Base-by-base conservation (phyloP, 2,113 vertebrate species). In the Brachionichthys hirsutus region DNA sequence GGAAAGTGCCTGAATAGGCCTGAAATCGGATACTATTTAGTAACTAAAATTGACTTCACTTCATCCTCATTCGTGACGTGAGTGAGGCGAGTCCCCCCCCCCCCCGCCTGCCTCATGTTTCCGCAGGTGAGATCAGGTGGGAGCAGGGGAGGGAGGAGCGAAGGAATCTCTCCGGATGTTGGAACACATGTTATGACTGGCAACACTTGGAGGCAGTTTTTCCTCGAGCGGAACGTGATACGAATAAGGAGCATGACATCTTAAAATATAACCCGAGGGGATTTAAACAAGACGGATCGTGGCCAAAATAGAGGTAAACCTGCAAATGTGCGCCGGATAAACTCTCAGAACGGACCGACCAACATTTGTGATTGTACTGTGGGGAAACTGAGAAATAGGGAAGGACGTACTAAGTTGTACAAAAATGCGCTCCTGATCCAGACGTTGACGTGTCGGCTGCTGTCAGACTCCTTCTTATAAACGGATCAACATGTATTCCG, bases 71-170 rank as follows among this genome's bases (percentile, higher is more conserved):
- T 30, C 24, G 2, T 30, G 16, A 47, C 35, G 18, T 5, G 51
- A n/a, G n/a, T 19, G 43, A 38, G 22, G 2, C 1, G 35, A 8
- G 11, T 22, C 8, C 20, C 3, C n/a, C n/a, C n/a, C n/a, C n/a
- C n/a, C n/a, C n/a, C n/a, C n/a, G n/a, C n/a, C n/a, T n/a, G n/a
- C n/a, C n/a, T n/a, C 17, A 15, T 41, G 15, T n/a, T 14, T 54
- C 67, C 58, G 42, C 80, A 84, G 77, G 85, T 78, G 51, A 38
- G 41, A 12, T 46, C 41, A 14, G 34, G n/a, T n/a, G n/a, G n/a
- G n/a, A n/a, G n/a, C n/a, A n/a, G n/a, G n/a, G n/a, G 58, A 18
- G 18, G 83, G 83, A 73, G 86, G 80, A 74, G 73, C 72, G 22
- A 54, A 3, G 36, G 3, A 19, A 5, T 3, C n/a, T 24, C 59